Percentiles rank a stretch among this genome's conserved stretches.
phyloP scores from a whole-genome alignment of 37 sponge, comb jelly and placozoan genomes.

The Agelas oroides region DNA sequence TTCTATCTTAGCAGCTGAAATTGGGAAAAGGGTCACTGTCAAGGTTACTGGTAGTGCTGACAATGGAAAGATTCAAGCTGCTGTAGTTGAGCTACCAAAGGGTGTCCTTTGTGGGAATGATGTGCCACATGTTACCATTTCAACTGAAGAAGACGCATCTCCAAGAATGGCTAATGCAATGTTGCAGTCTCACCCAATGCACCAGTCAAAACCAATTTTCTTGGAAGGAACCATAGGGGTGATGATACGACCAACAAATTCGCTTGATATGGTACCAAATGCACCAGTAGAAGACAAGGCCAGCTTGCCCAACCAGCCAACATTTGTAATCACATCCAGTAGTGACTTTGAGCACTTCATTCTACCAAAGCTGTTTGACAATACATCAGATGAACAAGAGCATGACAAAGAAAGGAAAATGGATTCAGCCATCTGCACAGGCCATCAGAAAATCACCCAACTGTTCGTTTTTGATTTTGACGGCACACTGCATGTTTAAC shows the following conservation, averaged over 20 bases:
- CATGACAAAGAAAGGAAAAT: too few species aligned
- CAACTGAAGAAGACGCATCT: constrained; percentile 31
- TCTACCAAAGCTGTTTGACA: constrained; percentile 20
- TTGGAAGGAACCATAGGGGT: constrained; percentile 68
- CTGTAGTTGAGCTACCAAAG: constrained; percentile 33
- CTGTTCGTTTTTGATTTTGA: constrained; percentile 92
- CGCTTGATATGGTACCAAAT: not conserved
- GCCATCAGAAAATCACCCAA: constrained; percentile 54
- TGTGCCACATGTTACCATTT: constrained; percentile 88
- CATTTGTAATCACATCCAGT: constrained; percentile 4
- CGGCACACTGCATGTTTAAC: constrained; percentile 82
- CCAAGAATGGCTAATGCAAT: constrained; percentile 76
- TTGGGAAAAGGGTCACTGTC: constrained; percentile 66
- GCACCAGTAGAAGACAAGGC: not conserved
- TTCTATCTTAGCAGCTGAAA: constrained; percentile 1
- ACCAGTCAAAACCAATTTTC: not conserved
- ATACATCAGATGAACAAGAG: too few species aligned
- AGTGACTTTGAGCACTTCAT: not conserved
- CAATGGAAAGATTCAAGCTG: constrained; percentile 72
- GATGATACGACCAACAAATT: constrained; percentile 12
- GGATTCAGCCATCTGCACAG: constrained; percentile 48
- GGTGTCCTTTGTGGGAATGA: constrained; percentile 44
- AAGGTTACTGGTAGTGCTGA: constrained; percentile 58
- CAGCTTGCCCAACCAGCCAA: not conserved
- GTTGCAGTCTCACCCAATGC: constrained; percentile 32